Evolutionary conservation across 2,797 vertebrate species (phyloP).

Genomic region (Myoxocephalus aenaeus): DNA sequence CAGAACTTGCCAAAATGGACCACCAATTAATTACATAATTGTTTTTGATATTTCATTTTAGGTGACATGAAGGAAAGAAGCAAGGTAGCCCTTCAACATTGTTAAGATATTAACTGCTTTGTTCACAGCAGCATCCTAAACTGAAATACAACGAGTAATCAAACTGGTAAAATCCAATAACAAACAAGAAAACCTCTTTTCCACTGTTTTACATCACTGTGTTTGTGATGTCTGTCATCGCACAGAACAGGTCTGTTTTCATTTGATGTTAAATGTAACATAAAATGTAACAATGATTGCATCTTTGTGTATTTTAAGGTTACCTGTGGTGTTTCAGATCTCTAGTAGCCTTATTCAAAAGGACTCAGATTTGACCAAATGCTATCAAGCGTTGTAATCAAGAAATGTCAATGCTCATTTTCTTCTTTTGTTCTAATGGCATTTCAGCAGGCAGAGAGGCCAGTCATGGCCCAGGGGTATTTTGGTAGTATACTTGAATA

Average conservation of each 20-base stretch:
- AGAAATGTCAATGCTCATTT: background rate
- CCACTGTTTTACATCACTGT: background rate
- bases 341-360: background rate
- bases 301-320: background rate
- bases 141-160: background rate
- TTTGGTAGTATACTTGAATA: conserved; percentile 63
- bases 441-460: conserved; percentile 21
- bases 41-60: conserved; percentile 3
- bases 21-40: background rate
- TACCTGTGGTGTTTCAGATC: background rate
- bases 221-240: background rate
- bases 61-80: background rate
- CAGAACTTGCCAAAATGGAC: background rate
- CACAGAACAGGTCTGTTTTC: background rate
- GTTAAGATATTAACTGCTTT: background rate
- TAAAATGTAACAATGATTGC: background rate
- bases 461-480: conserved; percentile 15
- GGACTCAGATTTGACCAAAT: background rate
- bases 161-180: background rate
- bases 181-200: background rate
- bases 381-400: background rate
- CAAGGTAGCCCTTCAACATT: background rate
- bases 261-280: background rate
- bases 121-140: background rate
- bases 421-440: background rate